Evolutionary conservation across 2,797 vertebrate species (phyloP).

Genomic region (Eulemur coronatus): DNA sequence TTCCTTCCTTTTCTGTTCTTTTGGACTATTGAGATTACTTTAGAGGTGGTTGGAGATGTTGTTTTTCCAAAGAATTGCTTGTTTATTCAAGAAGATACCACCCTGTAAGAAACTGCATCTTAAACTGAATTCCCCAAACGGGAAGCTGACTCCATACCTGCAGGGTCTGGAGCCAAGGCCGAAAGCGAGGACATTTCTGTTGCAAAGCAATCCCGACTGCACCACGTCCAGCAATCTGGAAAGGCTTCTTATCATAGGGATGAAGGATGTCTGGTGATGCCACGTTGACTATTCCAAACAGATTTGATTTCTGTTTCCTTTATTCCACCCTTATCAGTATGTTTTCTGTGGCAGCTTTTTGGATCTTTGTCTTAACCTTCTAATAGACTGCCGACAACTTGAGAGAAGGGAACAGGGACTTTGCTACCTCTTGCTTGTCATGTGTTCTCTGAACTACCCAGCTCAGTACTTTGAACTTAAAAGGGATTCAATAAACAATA

Average conservation of each 20-base stretch:
- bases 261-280: neutral
- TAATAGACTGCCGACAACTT: neutral
- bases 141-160: neutral
- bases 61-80: neutral
- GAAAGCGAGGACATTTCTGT: neutral
- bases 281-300: neutral
- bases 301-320: neutral
- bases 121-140: neutral
- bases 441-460: neutral
- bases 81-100: neutral
- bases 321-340: neutral
- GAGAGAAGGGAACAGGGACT: neutral
- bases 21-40: neutral
- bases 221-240: neutral
- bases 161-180: neutral
- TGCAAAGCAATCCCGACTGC: neutral
- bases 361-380: neutral
- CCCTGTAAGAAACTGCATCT: neutral
- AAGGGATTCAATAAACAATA: neutral
- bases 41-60: neutral
- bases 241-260: neutral
- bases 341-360: neutral
- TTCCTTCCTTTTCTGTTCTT: neutral
- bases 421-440: neutral
- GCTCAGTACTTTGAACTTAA: neutral